Evolutionary conservation across 2,888 invertebrate species (phyloP).

Genomic region (Tanypteryx hageni): DNA sequence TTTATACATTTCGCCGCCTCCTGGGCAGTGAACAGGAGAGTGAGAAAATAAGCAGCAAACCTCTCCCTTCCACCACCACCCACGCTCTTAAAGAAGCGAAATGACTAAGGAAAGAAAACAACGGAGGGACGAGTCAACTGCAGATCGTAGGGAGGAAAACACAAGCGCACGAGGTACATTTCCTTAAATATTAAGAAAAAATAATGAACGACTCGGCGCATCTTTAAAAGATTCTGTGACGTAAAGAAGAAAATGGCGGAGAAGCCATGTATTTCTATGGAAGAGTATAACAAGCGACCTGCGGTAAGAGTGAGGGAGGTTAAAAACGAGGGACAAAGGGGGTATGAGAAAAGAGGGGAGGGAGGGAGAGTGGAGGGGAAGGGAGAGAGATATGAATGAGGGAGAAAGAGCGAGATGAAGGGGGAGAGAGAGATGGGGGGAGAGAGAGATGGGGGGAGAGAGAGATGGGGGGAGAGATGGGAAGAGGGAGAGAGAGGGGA

Average conservation of each 20-base stretch:
- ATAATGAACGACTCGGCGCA: not conserved
- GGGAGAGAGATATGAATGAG: too few species aligned
- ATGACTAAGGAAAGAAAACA: not conserved
- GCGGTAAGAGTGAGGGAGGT: too few species aligned
- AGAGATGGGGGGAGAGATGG: too few species aligned
- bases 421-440: too few species aligned
- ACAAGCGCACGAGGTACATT: too few species aligned
- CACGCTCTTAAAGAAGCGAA: not conserved
- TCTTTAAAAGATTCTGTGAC: not conserved
- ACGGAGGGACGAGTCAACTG: not conserved
- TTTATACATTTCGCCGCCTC: conserved; percentile 26
- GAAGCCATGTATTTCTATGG: not conserved
- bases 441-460: too few species aligned
- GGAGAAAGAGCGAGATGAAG: too few species aligned
- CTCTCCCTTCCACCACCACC: not conserved
- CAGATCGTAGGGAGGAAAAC: not conserved
- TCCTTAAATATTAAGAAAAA: too few species aligned
- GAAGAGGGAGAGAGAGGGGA: too few species aligned
- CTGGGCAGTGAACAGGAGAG: not conserved
- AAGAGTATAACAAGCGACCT: not conserved
- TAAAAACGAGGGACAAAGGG: too few species aligned
- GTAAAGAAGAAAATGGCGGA: not conserved
- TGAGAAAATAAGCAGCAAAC: not conserved
- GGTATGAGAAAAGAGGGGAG: too few species aligned
- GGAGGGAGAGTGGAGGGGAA: too few species aligned